These are phyloP conservation scores for Trialeurodes vaporariorum DNA, from an alignment of 1,140 invertebrate species.

Conservation along the genomic window DNA sequence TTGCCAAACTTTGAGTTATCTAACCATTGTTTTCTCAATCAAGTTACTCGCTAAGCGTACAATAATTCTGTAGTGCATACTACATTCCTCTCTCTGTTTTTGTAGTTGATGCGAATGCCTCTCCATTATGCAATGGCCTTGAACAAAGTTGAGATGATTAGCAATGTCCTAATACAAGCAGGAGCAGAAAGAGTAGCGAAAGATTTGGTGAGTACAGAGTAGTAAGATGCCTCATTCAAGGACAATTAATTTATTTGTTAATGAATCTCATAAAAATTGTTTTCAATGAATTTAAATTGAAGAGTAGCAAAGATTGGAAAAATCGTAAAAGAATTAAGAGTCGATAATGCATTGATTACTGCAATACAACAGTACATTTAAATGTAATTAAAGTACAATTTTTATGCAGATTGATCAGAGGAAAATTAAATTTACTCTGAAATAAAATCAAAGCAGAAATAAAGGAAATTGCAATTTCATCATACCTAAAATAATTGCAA, in stretches of 20 bases:
- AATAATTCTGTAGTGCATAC: too few species aligned
- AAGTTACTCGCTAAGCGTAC: too few species aligned
- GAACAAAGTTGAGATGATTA: constrained; percentile 65
- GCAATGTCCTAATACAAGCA: constrained; percentile 61
- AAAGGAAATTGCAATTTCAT: too few species aligned
- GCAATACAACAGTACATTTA: too few species aligned
- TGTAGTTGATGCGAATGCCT: constrained; percentile 68
- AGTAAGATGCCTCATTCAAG: neutral
- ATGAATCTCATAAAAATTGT: neutral
- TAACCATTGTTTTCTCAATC: too few species aligned
- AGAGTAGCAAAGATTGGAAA: neutral
- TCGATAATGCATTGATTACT: neutral
- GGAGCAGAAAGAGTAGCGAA: constrained; percentile 69
- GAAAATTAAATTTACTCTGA: too few species aligned
- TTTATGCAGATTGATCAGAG: too few species aligned
- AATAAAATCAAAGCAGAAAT: too few species aligned
- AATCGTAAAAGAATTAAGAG: neutral
- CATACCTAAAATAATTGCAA: too few species aligned
- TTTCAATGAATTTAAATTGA: constrained; percentile 9
- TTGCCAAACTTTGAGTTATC: too few species aligned
- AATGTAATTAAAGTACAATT: too few species aligned
- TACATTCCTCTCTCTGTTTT: too few species aligned
- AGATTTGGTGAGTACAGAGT: constrained; percentile 51
- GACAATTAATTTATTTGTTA: neutral
- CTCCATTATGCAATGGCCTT: constrained; percentile 84